Conservation (phyloP, 2,797 vertebrate species). For the Lacerta viridis region DNA sequence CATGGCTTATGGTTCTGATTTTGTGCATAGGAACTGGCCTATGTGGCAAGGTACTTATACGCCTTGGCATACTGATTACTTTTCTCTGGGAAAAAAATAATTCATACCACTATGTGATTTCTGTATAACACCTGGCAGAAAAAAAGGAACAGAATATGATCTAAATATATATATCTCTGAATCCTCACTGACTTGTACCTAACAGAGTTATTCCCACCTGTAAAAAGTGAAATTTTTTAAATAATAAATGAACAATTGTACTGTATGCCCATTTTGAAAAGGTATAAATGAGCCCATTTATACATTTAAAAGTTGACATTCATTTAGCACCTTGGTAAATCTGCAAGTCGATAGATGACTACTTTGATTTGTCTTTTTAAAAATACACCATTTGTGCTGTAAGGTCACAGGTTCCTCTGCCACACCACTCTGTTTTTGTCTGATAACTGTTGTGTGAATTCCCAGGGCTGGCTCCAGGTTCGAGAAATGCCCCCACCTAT, state of each 20-base stretch:
- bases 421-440: background rate
- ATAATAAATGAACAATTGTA: background rate
- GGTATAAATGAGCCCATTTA: background rate
- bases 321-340: background rate
- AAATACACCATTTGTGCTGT: background rate
- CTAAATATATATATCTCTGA: background rate
- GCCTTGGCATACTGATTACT: background rate
- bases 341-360: background rate
- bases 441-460: background rate
- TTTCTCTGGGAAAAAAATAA: background rate
- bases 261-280: background rate
- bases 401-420: slow-evolving; percentile 31
- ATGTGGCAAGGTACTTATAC: background rate
- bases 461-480: background rate
- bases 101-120: background rate
- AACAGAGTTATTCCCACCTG: accelerated
- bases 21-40: background rate
- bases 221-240: background rate
- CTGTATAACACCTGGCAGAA: background rate
- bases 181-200: background rate
- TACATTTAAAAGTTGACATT: background rate
- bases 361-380: background rate
- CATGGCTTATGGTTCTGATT: background rate
- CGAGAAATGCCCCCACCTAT: background rate
- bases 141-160: background rate